Conservation (phyloP, 2,113 vertebrate species). For the Trichechus manatus region DNA sequence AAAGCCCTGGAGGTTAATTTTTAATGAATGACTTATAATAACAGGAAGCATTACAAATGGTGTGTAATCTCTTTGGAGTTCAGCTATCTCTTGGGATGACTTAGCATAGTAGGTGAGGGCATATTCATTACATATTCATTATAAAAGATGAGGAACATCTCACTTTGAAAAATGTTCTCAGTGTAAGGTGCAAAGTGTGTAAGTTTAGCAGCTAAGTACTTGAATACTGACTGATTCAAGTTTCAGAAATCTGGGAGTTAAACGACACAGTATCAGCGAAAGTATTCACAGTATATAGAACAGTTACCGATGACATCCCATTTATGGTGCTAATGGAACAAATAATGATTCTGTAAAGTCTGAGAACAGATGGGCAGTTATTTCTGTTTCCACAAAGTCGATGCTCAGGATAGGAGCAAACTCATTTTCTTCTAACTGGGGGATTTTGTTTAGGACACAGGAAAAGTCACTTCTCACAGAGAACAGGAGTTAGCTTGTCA, state of each 20-base stretch:
- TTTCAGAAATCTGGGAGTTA: constrained; percentile 62
- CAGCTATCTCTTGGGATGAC: background rate
- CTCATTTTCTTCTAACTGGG: constrained; percentile 57
- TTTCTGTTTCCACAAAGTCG: constrained; percentile 66
- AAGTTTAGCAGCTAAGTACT: background rate
- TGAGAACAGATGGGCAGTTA: constrained; percentile 38
- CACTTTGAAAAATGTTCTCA: background rate
- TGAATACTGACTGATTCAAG: constrained; percentile 6
- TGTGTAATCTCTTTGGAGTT: background rate
- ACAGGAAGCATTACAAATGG: background rate
- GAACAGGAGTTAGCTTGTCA: background rate
- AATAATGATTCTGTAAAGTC: constrained; percentile 60
- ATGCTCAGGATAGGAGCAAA: constrained; percentile 61
- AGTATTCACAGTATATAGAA: background rate
- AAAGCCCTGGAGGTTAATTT: background rate
- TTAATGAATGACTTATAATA: constrained; percentile 36
- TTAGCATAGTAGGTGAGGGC: background rate
- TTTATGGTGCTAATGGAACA: constrained; percentile 65
- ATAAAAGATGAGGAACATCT: constrained; percentile 32
- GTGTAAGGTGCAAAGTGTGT: background rate
- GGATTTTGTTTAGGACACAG: constrained; percentile 57
- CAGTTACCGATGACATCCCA: constrained; percentile 53
- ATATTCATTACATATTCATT: background rate
- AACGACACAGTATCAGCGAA: background rate
- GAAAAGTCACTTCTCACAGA: constrained; percentile 41